Evolutionary conservation across 1,140 invertebrate species (phyloP).

Genomic region (Pseudomyrmex cubaensis): DNA sequence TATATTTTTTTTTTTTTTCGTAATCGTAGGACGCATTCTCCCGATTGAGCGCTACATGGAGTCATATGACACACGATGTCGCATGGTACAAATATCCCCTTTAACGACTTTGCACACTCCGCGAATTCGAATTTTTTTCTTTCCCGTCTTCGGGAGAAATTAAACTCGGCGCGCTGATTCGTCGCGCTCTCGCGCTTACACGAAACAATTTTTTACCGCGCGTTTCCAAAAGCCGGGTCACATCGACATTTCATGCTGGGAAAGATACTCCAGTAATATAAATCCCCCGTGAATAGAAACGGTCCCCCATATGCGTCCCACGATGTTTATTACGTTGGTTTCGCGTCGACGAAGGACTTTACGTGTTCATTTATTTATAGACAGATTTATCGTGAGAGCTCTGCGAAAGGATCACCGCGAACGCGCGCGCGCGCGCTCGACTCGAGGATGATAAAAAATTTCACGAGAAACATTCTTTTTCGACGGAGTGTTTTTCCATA

Average conservation of each 20-base stretch:
- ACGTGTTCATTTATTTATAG: conserved; percentile 37
- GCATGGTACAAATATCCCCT: conserved; percentile 3
- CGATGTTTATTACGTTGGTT: conserved; percentile 38
- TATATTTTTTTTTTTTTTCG: conserved; percentile 30
- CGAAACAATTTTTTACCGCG: conserved; percentile 11
- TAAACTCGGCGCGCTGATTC: background rate
- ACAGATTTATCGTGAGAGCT: conserved; percentile 41
- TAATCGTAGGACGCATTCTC: conserved; percentile 54
- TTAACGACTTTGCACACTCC: background rate
- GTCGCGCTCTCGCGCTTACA: background rate
- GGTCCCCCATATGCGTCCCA: background rate
- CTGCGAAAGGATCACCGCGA: conserved; percentile 6
- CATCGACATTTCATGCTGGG: background rate
- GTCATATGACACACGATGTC: conserved; percentile 12
- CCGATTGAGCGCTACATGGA: conserved; percentile 50
- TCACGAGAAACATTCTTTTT: conserved; percentile 10
- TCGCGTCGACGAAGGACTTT: conserved; percentile 31
- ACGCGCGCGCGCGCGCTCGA: too few species aligned
- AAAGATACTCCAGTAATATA: conserved; percentile 18
- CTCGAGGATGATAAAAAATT: conserved; percentile 42
- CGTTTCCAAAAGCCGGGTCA: background rate
- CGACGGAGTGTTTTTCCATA: too few species aligned
- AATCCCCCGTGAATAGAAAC: conserved; percentile 30
- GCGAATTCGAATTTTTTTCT: background rate
- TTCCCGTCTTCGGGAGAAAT: background rate